Percentiles rank a stretch among this genome's conserved stretches.
phyloP scores from a whole-genome alignment of 2,888 invertebrate species.

The Seira sanloemensis region DNA sequence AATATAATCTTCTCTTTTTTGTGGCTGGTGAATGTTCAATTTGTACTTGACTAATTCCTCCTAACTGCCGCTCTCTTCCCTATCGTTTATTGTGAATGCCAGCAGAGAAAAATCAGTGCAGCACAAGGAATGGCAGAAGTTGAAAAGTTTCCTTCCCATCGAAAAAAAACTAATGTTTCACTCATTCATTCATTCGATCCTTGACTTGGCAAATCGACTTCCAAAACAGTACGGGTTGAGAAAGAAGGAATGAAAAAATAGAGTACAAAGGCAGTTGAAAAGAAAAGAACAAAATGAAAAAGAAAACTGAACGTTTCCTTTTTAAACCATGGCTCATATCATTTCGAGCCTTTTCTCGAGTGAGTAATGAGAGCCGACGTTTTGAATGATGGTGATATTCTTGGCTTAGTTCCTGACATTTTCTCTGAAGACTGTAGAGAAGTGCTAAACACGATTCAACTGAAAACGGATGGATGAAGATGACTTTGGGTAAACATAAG shows the following conservation, averaged over 20 bases:
- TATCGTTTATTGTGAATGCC: not conserved
- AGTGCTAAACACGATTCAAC: not conserved
- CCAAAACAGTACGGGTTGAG: conserved; percentile 37
- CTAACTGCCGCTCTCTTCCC: not conserved
- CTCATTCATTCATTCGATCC: conserved; percentile 57
- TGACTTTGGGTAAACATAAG: conserved; percentile 58
- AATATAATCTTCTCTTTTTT: too few relatives aligned
- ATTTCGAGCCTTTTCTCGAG: conserved; percentile 44
- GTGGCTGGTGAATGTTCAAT: conserved; percentile 53
- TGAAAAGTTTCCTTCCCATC: not conserved
- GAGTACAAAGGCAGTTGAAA: not conserved
- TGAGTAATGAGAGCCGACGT: conserved; percentile 60
- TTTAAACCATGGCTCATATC: too few relatives aligned
- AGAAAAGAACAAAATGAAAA: conserved; percentile 25
- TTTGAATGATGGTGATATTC: conserved; percentile 60
- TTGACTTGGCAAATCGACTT: conserved; percentile 60
- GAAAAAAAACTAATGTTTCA: conserved; percentile 31
- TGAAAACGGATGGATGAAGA: conserved; percentile 43
- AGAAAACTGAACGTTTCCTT: conserved; percentile 53
- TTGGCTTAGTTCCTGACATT: conserved; percentile 58
- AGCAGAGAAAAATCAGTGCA: too few relatives aligned
- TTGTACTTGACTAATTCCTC: conserved; percentile 54
- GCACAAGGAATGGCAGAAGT: too few relatives aligned
- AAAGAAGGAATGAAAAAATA: conserved; percentile 1
- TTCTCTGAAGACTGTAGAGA: conserved; percentile 36